Conservation (phyloP, 2,888 invertebrate species). For the Mythimna albipuncta region DNA sequence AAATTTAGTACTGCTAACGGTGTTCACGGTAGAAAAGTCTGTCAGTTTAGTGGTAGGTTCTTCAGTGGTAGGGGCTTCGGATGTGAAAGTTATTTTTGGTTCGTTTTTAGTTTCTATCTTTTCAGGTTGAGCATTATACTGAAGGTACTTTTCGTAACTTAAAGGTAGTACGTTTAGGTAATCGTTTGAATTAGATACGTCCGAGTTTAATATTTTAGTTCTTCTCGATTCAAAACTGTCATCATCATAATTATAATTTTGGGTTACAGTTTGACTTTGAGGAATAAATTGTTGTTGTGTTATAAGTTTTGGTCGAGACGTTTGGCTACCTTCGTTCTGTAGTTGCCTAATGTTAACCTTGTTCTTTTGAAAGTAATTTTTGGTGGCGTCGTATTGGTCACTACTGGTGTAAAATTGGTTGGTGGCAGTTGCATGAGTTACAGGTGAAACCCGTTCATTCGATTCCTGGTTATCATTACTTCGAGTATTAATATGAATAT, state of each 20-base stretch:
- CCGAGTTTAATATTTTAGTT: conserved; percentile 64
- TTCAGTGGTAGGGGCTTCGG: conserved; percentile 53
- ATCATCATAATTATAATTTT: conserved; percentile 79
- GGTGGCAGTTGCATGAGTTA: conserved; percentile 23
- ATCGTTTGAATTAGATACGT: conserved; percentile 40
- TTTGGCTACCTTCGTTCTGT: conserved; percentile 39
- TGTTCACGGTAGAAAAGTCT: conserved; percentile 9
- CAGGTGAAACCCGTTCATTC: conserved; percentile 35
- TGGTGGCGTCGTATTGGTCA: conserved; percentile 25
- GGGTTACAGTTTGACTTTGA: conserved; percentile 77
- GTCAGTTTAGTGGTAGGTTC: conserved; percentile 49
- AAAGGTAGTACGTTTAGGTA: conserved; percentile 60
- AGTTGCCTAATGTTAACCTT: conserved; percentile 23
- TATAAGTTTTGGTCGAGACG: conserved; percentile 71
- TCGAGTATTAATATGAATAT: conserved; percentile 13
- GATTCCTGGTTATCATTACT: conserved; percentile 41
- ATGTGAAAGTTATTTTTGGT: conserved; percentile 61
- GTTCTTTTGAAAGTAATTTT: conserved; percentile 9
- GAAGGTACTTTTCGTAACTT: conserved; percentile 48
- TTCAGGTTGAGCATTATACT: conserved; percentile 56
- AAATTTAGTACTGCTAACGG: conserved; percentile 34
- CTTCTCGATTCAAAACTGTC: conserved; percentile 71
- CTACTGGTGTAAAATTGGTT: conserved; percentile 20
- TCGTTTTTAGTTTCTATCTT: conserved; percentile 60
- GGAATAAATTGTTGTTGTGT: conserved; percentile 76